Percentiles rank a stretch among this genome's conserved stretches.
Evolutionary conservation across 2,797 vertebrate genomes (phyloP).

Genomic region (Micrastur ruficollis): DNA sequence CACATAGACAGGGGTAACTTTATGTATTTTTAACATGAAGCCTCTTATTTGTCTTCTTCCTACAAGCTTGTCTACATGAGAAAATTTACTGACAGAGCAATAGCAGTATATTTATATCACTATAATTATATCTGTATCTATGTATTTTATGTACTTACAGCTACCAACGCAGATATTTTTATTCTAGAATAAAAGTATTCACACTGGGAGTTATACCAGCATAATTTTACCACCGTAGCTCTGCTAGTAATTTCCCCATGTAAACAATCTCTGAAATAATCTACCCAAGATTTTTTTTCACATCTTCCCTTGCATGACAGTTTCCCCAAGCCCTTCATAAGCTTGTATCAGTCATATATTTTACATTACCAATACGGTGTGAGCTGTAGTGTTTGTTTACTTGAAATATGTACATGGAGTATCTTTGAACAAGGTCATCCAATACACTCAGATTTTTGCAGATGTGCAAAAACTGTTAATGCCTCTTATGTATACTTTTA

Average conservation of each 20-base stretch:
- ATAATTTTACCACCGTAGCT: background rate
- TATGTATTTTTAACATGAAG: background rate
- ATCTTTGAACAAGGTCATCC: background rate
- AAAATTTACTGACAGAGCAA: background rate
- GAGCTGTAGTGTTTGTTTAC: background rate
- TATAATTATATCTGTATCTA: background rate
- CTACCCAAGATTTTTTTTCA: background rate
- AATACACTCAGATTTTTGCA: background rate
- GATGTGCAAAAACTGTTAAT: background rate
- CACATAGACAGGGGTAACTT: background rate
- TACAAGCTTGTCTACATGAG: background rate
- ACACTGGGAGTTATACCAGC: background rate
- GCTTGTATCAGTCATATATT: background rate
- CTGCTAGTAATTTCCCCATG: background rate
- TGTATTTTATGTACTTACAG: background rate
- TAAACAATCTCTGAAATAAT: background rate
- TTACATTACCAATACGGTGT: background rate
- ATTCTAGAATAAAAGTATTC: slow-evolving; percentile 13
- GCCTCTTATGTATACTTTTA: background rate
- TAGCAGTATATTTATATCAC: background rate
- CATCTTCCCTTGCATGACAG: background rate
- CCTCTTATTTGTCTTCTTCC: background rate
- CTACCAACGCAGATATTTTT: background rate
- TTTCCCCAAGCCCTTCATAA: background rate
- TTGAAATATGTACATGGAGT: background rate